Evolutionary conservation across 1,140 invertebrate genomes (phyloP).

Genomic region (Drosophila pseudoobscura): DNA sequence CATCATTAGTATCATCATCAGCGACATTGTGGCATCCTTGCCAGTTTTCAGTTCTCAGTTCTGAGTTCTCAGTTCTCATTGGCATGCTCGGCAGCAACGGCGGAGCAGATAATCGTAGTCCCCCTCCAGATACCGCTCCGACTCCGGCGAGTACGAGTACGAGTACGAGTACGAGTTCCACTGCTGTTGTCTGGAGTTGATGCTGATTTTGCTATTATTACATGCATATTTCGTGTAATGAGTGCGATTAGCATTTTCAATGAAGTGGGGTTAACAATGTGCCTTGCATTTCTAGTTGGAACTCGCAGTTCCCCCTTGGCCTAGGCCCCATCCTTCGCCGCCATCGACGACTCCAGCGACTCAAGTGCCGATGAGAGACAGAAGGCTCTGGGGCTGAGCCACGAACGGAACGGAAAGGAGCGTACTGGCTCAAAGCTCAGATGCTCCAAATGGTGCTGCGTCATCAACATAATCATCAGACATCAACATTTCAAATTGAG

Average conservation of each 20-base stretch:
- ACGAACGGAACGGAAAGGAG: not conserved
- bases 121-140: too few relatives aligned
- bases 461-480: conserved; percentile 74
- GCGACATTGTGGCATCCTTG: not conserved
- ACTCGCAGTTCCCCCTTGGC: not conserved
- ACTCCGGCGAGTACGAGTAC: too few relatives aligned
- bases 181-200: conserved; percentile 29
- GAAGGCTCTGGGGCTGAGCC: conserved; percentile 13
- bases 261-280: conserved; percentile 79
- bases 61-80: conserved; percentile 3
- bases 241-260: conserved; percentile 80
- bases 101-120: too few relatives aligned
- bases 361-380: conserved; percentile 1
- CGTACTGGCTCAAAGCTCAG: conserved; percentile 8
- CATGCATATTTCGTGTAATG: conserved; percentile 81
- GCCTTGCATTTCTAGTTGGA: conserved; percentile 68
- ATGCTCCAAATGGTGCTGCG: conserved; percentile 45
- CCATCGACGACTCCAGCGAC: conserved; percentile 5
- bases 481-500: conserved; percentile 78
- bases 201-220: conserved; percentile 78
- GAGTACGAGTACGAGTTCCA: not conserved
- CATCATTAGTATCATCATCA: conserved; percentile 3
- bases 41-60: too few relatives aligned
- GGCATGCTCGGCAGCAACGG: not conserved
- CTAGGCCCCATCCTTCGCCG: not conserved